Evolutionary conservation across 2,888 invertebrate genomes (phyloP).

Genomic region (Leucophenga montana): DNA sequence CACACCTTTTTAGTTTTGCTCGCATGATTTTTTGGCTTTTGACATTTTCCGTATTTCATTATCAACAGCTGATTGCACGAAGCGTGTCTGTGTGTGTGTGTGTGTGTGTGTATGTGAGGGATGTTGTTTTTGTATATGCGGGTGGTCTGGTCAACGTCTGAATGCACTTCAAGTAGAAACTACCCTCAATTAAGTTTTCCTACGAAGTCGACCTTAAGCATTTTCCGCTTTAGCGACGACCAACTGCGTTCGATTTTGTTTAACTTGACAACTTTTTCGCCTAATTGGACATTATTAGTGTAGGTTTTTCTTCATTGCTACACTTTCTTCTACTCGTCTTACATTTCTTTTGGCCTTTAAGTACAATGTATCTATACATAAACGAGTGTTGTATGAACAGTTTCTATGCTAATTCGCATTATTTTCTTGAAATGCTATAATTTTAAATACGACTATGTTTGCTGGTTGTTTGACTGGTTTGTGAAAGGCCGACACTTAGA

Average conservation of each 20-base stretch:
- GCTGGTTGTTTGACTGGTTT: too few species aligned
- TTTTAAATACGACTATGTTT: too few species aligned
- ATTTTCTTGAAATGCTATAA: too few species aligned
- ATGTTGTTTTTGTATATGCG: constrained; percentile 1
- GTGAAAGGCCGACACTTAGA: too few species aligned
- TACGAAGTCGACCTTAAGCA: background rate
- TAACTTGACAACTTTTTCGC: background rate
- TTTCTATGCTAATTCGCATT: too few species aligned
- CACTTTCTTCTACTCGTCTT: background rate
- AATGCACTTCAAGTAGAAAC: background rate
- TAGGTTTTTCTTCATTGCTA: background rate
- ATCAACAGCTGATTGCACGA: constrained; percentile 61
- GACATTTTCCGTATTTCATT: too few species aligned
- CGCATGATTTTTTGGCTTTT: too few species aligned
- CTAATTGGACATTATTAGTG: constrained; percentile 4
- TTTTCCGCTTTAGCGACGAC: background rate
- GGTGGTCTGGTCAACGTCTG: background rate
- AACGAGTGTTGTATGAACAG: background rate
- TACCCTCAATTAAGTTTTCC: constrained; percentile 14
- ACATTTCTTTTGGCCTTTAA: background rate
- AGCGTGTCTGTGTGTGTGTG: constrained; percentile 19
- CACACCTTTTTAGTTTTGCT: too few species aligned
- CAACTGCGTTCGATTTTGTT: background rate
- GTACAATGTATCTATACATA: background rate
- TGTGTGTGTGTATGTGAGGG: too few species aligned